Conservation (phyloP, 1,140 invertebrate species). For the Diploscapter pachys region DNA sequence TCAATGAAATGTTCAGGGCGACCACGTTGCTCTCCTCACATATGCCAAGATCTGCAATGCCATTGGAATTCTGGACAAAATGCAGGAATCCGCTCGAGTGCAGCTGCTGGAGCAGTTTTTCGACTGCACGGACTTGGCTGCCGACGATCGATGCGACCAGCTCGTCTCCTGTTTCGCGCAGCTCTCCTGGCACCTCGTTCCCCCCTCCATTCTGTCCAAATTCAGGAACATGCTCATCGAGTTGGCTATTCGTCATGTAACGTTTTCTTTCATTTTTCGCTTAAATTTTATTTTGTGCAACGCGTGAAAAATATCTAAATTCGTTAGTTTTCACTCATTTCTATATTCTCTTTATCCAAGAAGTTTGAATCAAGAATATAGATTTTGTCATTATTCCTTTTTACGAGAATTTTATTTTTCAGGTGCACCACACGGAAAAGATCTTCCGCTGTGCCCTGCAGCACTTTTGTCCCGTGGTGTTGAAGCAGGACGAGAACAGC, state of each 20-base stretch:
- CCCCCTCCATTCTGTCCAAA: neutral
- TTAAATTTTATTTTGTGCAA: neutral
- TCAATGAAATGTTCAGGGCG: neutral
- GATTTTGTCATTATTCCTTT: too few species aligned
- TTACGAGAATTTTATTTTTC: neutral
- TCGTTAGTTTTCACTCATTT: too few species aligned
- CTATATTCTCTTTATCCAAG: too few species aligned
- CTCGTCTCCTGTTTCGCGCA: neutral
- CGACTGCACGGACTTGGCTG: constrained; percentile 1
- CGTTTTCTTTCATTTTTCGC: neutral
- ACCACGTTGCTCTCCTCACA: neutral
- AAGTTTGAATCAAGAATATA: too few species aligned
- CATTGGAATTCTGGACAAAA: constrained; percentile 10
- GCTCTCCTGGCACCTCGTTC: constrained; percentile 1
- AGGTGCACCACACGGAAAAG: constrained; percentile 9
- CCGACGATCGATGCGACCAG: neutral
- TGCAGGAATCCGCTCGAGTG: neutral
- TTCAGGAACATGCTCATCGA: constrained; percentile 3
- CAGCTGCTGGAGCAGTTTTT: constrained; percentile 10
- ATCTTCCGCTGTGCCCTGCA: neutral
- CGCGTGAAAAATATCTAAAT: too few species aligned
- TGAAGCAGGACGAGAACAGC: neutral
- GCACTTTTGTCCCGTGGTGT: neutral
- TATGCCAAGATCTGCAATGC: constrained; percentile 14
- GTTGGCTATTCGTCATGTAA: constrained; percentile 12